Conservation (phyloP, 2,113 vertebrate species). For the Pygoscelis antarcticus region DNA sequence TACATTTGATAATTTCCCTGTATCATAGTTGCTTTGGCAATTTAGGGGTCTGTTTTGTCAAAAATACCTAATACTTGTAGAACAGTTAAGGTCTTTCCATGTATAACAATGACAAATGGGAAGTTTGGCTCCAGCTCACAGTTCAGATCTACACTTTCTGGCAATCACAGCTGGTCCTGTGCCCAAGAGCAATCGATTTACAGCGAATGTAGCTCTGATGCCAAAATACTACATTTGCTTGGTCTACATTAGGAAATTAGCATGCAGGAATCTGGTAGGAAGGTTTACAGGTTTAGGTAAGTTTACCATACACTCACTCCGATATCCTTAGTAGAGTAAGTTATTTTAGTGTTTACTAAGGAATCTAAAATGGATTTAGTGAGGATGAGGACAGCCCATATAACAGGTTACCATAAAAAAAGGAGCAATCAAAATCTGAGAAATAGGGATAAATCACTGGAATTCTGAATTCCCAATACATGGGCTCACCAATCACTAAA, state of each 20-base stretch:
- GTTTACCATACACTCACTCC: neutral
- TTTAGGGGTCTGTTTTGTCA: neutral
- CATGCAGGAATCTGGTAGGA: neutral
- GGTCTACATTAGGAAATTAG: neutral
- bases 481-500: neutral
- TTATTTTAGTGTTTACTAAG: neutral
- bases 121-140: neutral
- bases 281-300: neutral
- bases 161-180: neutral
- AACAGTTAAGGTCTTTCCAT: neutral
- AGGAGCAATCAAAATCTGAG: neutral
- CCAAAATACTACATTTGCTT: neutral
- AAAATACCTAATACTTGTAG: neutral
- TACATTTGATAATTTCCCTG: neutral
- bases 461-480: neutral
- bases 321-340: neutral
- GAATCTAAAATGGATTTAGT: neutral
- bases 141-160: neutral
- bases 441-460: neutral
- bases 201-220: neutral
- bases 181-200: neutral
- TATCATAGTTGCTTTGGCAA: neutral
- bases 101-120: neutral
- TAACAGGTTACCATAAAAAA: neutral
- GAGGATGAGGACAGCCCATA: neutral